Base-by-base conservation (phyloP, 1,140 invertebrate species). In the Neomicropteryx cornuta region DNA sequence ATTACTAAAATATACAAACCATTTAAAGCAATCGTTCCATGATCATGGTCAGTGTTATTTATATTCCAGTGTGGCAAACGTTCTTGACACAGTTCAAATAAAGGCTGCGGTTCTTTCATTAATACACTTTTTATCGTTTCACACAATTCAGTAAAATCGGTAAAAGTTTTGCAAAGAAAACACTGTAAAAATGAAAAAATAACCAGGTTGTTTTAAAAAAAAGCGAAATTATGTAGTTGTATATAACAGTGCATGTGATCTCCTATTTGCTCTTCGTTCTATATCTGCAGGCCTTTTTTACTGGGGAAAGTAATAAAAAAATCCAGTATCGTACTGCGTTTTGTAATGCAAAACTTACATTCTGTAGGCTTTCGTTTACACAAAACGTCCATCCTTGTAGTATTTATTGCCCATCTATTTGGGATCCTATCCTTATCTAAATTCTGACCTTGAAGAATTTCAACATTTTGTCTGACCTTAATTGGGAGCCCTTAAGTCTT, bases 81-180 rank as follows among this genome's bases (percentile, higher is more conserved):
- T 37, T 83, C 75, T 39, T 76, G 69, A 42, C 76, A 78, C 13
- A 90, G 62, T 68, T 89, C 86, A 58, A 90, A 87, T n/a, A 91
- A 51, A 3, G 85, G 76, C 50, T 87, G 83, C 22, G 72, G 77
- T 49, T 85, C 79, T 24, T 59, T 55, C 45, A 85, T 76, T 31
- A 88, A 58, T 42, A 77, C 70, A 36, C 73, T 68, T 58, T 79
- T 72, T 48, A 88, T 76, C 33, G 72, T 68, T 30, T 66, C 60
- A 52, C 87, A 85, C 41, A 95, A 66, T 36, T 80, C 71, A 48
- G 83, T 77, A 61, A 95, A 95, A 38, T 92, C 87, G 36, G 65
- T 66, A 65, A 90, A 84, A 14, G 79, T 87, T 47, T 76, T 74
- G 62, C 90, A 95, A 39, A 90, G 81, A 58, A 96, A 97, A 56